Evolutionary conservation across 2,797 vertebrate genomes (phyloP).

Genomic region (Malurus leucopterus): DNA sequence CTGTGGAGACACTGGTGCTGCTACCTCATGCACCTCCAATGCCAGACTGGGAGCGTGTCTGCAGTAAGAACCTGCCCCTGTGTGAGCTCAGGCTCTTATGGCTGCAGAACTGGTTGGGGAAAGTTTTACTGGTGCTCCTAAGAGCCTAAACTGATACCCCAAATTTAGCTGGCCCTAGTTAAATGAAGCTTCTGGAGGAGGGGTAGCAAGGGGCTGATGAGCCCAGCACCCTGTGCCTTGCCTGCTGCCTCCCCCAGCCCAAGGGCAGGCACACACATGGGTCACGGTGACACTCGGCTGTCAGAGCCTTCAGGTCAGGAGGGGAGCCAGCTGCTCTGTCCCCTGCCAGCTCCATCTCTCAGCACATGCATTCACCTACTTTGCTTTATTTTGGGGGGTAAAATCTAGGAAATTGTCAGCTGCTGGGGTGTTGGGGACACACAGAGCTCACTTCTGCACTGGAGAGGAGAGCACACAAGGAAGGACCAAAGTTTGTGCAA

Average conservation of each 20-base stretch:
- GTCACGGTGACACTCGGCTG: fast-evolving
- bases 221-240: fast-evolving
- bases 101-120: background rate
- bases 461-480: background rate
- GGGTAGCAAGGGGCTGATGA: no score
- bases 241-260: fast-evolving
- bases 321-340: no score
- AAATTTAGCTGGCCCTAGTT: background rate
- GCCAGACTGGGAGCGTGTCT: background rate
- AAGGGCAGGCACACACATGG: fast-evolving
- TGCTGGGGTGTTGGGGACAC: fast-evolving
- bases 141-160: background rate
- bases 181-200: background rate
- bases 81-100: background rate
- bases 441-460: fast-evolving
- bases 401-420: background rate
- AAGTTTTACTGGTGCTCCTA: background rate
- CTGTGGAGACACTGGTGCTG: background rate
- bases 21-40: background rate
- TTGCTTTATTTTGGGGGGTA: background rate
- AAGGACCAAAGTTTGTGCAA: background rate
- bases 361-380: fast-evolving
- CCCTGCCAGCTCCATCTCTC: fast-evolving
- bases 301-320: fast-evolving
- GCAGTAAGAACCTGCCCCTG: background rate